phyloP scores from a whole-genome alignment of 2,888 invertebrate genomes.

The Metacarcinus magister region DNA sequence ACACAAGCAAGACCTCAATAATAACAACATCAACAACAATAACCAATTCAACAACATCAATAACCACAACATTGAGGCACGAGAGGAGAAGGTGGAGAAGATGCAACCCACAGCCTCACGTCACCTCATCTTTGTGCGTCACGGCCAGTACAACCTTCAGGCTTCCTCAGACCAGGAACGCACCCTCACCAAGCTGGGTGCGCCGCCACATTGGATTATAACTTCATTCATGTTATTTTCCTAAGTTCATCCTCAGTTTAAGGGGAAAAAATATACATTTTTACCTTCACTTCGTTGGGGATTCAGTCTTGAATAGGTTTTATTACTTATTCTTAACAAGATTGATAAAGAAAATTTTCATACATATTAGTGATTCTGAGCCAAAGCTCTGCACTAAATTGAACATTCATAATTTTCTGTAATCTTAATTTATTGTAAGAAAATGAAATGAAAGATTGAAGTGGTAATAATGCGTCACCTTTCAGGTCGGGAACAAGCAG shows the following conservation, averaged over 20 bases:
- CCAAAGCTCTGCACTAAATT: too few relatives aligned
- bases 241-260: too few relatives aligned
- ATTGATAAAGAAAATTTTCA: too few relatives aligned
- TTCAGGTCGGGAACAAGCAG: conserved; percentile 93
- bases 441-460: too few relatives aligned
- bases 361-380: too few relatives aligned
- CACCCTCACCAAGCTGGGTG: conserved; percentile 92
- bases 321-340: too few relatives aligned
- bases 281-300: too few relatives aligned
- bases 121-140: conserved; percentile 95
- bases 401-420: too few relatives aligned
- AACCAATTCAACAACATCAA: conserved; percentile 29
- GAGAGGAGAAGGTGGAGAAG: conserved; percentile 86
- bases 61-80: conserved; percentile 54
- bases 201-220: not conserved
- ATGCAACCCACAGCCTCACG: conserved; percentile 88
- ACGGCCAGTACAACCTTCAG: conserved; percentile 93
- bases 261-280: too few relatives aligned
- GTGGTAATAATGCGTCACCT: conserved; percentile 71
- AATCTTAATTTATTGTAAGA: too few relatives aligned
- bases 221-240: too few relatives aligned
- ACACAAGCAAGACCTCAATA: conserved; percentile 59
- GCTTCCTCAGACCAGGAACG: conserved; percentile 80
- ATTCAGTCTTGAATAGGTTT: too few relatives aligned
- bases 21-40: conserved; percentile 67